A percentile compares a stretch with the other conserved stretches of the same genome.
Evolutionary conservation across 1,140 invertebrate species (phyloP).

Genomic region (Polypedilum vanderplanki): DNA sequence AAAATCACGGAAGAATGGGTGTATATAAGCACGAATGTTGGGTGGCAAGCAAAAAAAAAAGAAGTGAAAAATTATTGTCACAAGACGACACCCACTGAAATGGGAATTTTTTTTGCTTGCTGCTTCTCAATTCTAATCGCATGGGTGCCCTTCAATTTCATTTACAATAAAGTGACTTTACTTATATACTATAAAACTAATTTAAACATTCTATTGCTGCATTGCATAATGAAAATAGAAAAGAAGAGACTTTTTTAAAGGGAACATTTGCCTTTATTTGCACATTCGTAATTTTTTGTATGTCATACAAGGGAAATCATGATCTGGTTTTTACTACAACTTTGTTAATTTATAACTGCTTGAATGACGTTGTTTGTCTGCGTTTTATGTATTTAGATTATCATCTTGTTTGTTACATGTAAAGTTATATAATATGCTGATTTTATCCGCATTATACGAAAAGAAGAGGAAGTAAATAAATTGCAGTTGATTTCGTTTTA

Average conservation of each 20-base stretch:
- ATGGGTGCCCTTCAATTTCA: slow-evolving; percentile 22
- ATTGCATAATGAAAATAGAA: slow-evolving; percentile 10
- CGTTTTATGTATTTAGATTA: no score
- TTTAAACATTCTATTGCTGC: neutral
- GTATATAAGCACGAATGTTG: neutral
- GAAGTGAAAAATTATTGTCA: neutral
- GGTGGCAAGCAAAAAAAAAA: neutral
- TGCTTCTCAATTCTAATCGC: slow-evolving; percentile 16
- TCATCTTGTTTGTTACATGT: no score
- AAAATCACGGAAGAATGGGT: no score
- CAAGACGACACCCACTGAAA: slow-evolving; percentile 10
- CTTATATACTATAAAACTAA: neutral
- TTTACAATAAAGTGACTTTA: neutral
- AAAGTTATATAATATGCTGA: no score
- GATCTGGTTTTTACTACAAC: no score
- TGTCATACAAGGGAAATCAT: no score
- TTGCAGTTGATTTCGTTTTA: no score
- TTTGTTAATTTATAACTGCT: no score
- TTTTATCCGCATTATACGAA: no score
- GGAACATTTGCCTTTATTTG: neutral
- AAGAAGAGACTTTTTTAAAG: neutral
- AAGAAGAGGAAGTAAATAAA: no score
- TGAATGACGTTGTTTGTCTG: no score
- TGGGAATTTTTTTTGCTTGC: neutral
- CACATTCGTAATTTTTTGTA: neutral